Conservation (phyloP, 2,888 invertebrate genomes). For the Trilocha varians region DNA sequence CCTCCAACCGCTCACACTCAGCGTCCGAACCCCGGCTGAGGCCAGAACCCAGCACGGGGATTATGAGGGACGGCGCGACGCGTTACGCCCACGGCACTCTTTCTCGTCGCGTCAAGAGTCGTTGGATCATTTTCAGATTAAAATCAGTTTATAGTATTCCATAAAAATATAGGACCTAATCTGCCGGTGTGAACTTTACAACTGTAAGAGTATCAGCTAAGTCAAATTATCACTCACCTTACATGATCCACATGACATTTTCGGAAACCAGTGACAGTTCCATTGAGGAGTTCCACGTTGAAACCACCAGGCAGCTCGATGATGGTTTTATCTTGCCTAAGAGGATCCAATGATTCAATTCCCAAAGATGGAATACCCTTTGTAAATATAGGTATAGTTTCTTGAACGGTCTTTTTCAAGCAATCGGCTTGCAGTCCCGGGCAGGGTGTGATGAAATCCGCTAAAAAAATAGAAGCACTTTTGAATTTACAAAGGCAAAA, state of each 20-base stretch:
- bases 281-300: conserved; percentile 35
- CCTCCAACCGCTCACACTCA: no score
- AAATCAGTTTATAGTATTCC: no score
- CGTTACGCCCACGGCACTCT: no score
- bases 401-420: conserved; percentile 35
- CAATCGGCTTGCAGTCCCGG: conserved; percentile 38
- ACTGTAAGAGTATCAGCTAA: no score
- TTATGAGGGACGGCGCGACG: no score
- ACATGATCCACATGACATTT: conserved; percentile 43
- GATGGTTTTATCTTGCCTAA: conserved; percentile 23
- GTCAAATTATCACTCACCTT: conserved; percentile 23
- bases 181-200: no score
- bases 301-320: conserved; percentile 40
- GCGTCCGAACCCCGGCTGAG: no score
- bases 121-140: no score
- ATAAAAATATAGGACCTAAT: no score
- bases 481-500: background rate
- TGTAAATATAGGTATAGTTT: conserved; percentile 33
- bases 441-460: conserved; percentile 36
- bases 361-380: conserved; percentile 43
- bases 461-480: conserved; percentile 16
- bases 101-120: no score
- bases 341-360: conserved; percentile 34
- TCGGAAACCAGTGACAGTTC: conserved; percentile 37
- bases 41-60: no score